Conservation (phyloP, 2,113 vertebrate species). For the Struthio camelus region DNA sequence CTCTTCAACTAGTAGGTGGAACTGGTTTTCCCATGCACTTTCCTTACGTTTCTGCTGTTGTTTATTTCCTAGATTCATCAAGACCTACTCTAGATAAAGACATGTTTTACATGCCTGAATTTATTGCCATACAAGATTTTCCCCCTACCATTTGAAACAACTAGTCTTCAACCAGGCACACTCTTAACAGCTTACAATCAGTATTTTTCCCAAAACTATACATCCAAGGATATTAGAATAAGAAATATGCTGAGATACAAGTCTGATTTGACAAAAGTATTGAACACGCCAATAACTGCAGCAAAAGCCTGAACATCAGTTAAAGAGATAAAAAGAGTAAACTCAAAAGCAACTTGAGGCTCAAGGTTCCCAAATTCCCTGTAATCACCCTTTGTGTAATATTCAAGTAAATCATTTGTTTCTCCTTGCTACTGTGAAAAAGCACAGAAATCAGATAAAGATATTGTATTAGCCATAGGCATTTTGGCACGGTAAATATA, state of each 20-base stretch:
- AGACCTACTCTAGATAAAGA: neutral
- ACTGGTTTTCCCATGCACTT: neutral
- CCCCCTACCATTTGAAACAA: neutral
- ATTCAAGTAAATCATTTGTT: neutral
- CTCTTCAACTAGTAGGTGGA: neutral
- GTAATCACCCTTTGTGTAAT: neutral
- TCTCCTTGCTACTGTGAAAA: neutral
- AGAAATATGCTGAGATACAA: neutral
- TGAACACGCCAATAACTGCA: neutral
- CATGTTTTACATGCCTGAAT: neutral
- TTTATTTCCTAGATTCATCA: neutral
- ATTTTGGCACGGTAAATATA: neutral
- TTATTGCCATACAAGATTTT: neutral
- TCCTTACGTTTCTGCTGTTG: neutral
- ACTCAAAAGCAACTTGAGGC: neutral
- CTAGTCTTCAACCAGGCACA: neutral
- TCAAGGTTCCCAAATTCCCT: neutral
- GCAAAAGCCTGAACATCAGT: neutral
- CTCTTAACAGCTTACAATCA: neutral
- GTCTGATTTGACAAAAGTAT: neutral
- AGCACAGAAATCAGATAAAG: neutral
- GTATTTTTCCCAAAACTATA: neutral
- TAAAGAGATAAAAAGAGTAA: constrained; percentile 6
- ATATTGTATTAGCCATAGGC: neutral
- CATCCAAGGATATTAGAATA: neutral